phyloP scores from a whole-genome alignment of 2,113 vertebrate genomes.

The Nothoprocta pentlandii region DNA sequence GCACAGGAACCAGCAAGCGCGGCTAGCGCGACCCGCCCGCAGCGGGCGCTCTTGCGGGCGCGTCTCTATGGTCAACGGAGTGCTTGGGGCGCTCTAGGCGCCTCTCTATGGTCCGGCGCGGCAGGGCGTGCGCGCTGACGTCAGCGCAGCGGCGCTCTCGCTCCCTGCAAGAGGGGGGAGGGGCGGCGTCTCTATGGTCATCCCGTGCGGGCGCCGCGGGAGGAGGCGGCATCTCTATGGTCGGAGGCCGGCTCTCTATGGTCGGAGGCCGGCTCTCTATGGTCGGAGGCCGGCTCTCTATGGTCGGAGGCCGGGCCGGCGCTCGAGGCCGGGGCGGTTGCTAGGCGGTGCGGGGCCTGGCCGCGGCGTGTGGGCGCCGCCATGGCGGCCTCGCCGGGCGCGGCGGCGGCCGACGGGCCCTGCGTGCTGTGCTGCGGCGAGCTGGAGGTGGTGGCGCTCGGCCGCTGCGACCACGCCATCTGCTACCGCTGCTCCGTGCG shows the following conservation, averaged over 20 bases:
- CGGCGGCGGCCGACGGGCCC: conserved; percentile 66
- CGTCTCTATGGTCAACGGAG: not conserved
- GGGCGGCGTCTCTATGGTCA: not conserved
- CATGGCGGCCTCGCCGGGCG: conserved; percentile 57
- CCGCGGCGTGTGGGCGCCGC: conserved; percentile 36
- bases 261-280: not conserved
- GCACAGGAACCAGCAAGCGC: rapidly evolving
- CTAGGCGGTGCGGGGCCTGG: conserved; percentile 59
- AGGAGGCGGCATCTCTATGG: not conserved
- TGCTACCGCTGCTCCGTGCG: conserved; percentile 98
- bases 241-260: too few species aligned
- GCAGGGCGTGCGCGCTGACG: not conserved
- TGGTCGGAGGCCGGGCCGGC: not conserved
- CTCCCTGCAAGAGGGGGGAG: rapidly evolving
- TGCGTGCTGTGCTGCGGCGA: conserved; percentile 97
- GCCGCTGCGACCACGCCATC: conserved; percentile 96
- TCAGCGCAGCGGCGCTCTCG: not conserved
- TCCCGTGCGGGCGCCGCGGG: rapidly evolving
- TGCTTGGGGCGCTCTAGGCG: not conserved
- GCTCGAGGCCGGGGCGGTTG: conserved; percentile 61
- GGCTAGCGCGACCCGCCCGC: rapidly evolving
- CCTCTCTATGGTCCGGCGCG: rapidly evolving
- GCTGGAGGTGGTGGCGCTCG: conserved; percentile 90
- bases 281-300: not conserved
- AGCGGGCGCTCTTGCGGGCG: not conserved